Evolutionary conservation across 2,113 vertebrate genomes (phyloP).

Genomic region (Tragelaphus buxtoni): DNA sequence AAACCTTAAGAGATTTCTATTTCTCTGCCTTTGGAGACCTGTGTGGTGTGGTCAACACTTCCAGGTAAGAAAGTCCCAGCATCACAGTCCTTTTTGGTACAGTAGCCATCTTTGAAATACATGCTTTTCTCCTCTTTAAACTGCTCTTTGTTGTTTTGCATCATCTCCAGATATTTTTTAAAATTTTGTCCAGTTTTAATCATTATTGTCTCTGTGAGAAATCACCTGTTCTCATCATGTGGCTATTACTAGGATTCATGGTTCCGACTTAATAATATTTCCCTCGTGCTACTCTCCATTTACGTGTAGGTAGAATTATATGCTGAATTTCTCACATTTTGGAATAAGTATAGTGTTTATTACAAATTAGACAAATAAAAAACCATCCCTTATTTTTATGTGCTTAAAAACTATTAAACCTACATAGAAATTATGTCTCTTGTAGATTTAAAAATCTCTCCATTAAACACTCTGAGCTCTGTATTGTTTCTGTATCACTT

Average conservation of each 20-base stretch:
- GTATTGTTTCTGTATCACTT: neutral
- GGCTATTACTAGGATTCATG: neutral
- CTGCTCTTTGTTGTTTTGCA: neutral
- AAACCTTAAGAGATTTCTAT: fast-evolving
- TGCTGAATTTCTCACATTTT: neutral
- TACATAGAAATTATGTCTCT: neutral
- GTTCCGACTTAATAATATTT: neutral
- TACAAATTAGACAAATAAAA: slow-evolving; percentile 17
- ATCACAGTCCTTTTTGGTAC: neutral
- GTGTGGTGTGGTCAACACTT: fast-evolving
- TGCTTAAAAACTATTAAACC: neutral
- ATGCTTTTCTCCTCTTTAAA: neutral
- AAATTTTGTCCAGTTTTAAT: neutral
- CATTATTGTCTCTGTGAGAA: neutral
- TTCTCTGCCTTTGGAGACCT: neutral
- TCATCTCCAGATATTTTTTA: neutral
- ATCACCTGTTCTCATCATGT: neutral
- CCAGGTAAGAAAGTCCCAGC: neutral
- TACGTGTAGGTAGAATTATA: neutral
- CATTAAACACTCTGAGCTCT: neutral
- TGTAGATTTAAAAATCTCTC: neutral
- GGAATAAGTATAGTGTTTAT: neutral
- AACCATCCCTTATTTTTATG: neutral
- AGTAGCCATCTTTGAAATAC: neutral
- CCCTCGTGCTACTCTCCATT: neutral